phyloP scores from a whole-genome alignment of 2,113 vertebrate species.

The Anarrhichthys ocellatus region DNA sequence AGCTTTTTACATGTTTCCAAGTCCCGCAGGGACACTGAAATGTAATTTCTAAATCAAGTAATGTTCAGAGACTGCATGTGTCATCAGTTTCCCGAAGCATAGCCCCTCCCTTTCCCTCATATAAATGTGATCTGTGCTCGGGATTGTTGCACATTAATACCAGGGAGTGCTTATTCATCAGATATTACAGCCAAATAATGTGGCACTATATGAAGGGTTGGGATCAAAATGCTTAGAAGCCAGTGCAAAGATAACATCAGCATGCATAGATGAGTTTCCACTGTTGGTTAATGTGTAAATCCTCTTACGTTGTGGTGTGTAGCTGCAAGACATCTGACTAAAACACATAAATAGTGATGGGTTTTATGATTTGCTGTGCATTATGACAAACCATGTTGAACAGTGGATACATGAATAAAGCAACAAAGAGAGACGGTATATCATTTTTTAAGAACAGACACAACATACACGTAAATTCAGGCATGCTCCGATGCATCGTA shows the following conservation, averaged over 20 bases:
- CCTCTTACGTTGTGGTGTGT: conserved; percentile 40
- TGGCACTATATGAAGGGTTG: conserved; percentile 27
- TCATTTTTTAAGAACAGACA: background rate
- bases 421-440: background rate
- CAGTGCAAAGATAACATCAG: conserved; percentile 45
- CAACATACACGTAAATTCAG: background rate
- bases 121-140: conserved; percentile 46
- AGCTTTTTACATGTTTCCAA: background rate
- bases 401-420: background rate
- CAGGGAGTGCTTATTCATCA: conserved; percentile 53
- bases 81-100: conserved; percentile 59
- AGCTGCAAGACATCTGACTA: conserved; percentile 39
- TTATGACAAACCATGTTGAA: conserved; percentile 9
- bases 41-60: conserved; percentile 49
- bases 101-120: conserved; percentile 17
- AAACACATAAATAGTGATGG: conserved; percentile 50
- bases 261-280: conserved; percentile 41
- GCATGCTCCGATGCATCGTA: background rate
- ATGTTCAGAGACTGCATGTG: conserved; percentile 29
- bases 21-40: conserved; percentile 12
- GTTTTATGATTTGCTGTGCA: conserved; percentile 26
- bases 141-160: conserved; percentile 61
- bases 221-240: conserved; percentile 38
- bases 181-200: conserved; percentile 40
- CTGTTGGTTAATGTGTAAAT: conserved; percentile 62